Base-by-base conservation (phyloP, 2,113 vertebrate genomes). In the Gambusia holbrooki region DNA sequence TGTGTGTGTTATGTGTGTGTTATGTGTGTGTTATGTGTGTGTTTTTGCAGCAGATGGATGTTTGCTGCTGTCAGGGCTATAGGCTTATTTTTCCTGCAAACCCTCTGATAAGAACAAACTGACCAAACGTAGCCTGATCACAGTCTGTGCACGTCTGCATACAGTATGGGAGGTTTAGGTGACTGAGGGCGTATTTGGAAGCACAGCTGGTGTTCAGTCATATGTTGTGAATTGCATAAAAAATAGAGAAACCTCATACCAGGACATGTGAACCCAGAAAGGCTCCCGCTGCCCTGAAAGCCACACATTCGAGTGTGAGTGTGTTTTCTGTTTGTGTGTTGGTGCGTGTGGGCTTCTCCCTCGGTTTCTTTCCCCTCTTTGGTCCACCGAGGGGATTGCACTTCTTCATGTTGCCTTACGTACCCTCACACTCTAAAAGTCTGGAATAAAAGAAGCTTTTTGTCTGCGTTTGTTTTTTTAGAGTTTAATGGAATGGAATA, bases 401-500 rank as follows among this genome's bases (percentile, higher is more conserved):
- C 90, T 86, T 88, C 83, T 84, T 87, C 80, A 75, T 40, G 42
- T 77, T 62, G 68, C 84, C 82, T 81, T 63, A 61, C 62, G 73
- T 74, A 63, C 74, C 58, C 84, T 28, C 71, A 75, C 66, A 77
- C 83, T 89, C 60, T 71, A 45, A 83, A 84, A 62, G 69, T 74
- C 74, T 79, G 73, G 68, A 75, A 70, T 62, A 64, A 75, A 83
- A 81, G 35, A 79, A 14, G 74, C 71, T 84, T 87, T 83, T 84
- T 84, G 73, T 80, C 71, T 71, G 69, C 3, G 29, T 86, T 73
- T 82, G 71, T 83, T 83, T 87, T 58, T 42, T 45, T 65, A 33
- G 74, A 63, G 84, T 86, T 87, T 88, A 91, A 90, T 92, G 87
- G 87, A 81, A 79, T 40, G 83, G 83, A 92, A 93, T 91, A 87